A percentile compares a stretch with the other conserved stretches of the same genome.
Evolutionary conservation across 37 sponge, comb jelly and placozoan genomes (phyloP).

Genomic region (Eunapius fragilis): DNA sequence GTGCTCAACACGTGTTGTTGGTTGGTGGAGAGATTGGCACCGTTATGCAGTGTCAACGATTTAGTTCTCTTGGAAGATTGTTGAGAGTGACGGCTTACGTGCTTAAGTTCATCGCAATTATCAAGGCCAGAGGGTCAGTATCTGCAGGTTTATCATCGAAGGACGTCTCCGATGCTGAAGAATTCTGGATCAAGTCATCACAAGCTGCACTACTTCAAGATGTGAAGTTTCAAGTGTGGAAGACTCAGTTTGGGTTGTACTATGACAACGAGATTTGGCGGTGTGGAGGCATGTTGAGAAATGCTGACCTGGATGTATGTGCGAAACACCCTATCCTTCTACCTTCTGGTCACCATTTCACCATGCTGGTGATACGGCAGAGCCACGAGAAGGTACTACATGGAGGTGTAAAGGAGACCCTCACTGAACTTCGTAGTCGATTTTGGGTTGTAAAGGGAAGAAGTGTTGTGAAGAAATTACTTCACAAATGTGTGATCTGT

Average conservation of each 20-base stretch:
- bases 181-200: background rate
- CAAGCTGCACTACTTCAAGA: background rate
- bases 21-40: too few relatives aligned
- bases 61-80: too few relatives aligned
- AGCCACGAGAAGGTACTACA: conserved; percentile 30
- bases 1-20: too few relatives aligned
- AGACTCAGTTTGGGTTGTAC: conserved; percentile 2
- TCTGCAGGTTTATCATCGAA: too few relatives aligned
- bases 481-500: conserved; percentile 27
- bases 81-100: background rate
- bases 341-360: conserved; percentile 20
- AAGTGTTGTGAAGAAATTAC: conserved; percentile 1
- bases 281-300: conserved; percentile 26
- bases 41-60: too few relatives aligned
- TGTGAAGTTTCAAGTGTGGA: background rate
- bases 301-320: background rate
- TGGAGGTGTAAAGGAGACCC: conserved; percentile 6
- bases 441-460: conserved; percentile 45
- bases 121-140: background rate
- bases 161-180: background rate
- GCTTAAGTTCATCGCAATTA: background rate
- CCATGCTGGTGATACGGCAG: conserved; percentile 13
- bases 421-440: conserved; percentile 8
- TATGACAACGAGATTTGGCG: background rate
- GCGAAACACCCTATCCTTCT: conserved; percentile 36